Percentiles rank a stretch among this genome's conserved stretches.
Conservation (phyloP, 2,888 invertebrate genomes). For the Conomelus anceps region DNA sequence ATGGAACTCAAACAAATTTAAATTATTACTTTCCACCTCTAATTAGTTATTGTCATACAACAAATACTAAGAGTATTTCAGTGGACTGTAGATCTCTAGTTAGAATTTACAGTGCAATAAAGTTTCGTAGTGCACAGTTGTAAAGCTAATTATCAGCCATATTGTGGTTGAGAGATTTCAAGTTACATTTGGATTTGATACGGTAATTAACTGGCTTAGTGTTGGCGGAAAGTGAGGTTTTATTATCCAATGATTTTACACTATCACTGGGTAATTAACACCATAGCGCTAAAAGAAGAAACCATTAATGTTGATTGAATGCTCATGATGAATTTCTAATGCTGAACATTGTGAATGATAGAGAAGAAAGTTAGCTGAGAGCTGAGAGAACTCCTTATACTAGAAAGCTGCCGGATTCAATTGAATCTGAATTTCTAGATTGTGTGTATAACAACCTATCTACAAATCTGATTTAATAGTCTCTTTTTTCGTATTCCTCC, state of each 20-base stretch:
- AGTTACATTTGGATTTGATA: not conserved
- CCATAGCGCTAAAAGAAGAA: not conserved
- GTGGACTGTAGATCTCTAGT: not conserved
- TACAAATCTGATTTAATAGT: no score
- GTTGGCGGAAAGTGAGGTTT: not conserved
- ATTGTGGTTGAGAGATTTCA: not conserved
- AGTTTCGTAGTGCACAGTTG: not conserved
- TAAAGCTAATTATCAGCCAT: not conserved
- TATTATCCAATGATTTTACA: not conserved
- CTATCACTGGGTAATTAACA: not conserved
- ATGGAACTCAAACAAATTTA: no score
- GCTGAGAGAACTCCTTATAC: no score
- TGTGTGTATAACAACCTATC: no score
- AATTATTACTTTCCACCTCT: no score
- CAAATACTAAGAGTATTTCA: not conserved
- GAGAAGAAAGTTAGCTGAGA: no score
- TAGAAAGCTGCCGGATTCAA: no score
- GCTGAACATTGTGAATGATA: no score
- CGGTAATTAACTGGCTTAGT: not conserved
- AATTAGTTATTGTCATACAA: no score
- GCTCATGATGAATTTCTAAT: no score
- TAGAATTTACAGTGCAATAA: not conserved
- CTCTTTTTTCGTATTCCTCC: no score
- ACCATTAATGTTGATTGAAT: not conserved
- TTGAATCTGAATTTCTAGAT: no score